Evolutionary conservation across 2,113 vertebrate species (phyloP).

Genomic region (Cyanoliseus patagonus): DNA sequence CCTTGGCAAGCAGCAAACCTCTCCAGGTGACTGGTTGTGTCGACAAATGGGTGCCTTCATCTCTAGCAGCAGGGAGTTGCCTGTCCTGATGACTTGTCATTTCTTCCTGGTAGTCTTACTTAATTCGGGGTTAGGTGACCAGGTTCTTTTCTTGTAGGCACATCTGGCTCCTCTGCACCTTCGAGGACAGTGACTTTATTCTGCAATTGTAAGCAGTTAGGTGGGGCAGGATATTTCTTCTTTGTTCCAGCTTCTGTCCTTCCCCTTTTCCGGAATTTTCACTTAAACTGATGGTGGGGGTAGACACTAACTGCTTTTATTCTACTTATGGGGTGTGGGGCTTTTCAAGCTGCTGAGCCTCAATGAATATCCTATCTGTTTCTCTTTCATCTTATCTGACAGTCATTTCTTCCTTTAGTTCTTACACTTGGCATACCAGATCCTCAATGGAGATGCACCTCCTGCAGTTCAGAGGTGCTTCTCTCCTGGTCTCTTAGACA

Average conservation of each 20-base stretch:
- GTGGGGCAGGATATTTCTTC: not conserved
- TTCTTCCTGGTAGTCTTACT: not conserved
- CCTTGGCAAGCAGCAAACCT: not conserved
- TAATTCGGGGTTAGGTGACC: not conserved
- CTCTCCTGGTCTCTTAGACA: not conserved
- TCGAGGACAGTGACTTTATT: not conserved
- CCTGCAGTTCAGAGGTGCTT: not conserved
- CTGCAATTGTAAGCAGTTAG: not conserved
- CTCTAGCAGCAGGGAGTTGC: not conserved
- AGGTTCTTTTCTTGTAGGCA: not conserved
- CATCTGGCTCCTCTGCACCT: not conserved
- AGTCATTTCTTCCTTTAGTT: not conserved
- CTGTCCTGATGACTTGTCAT: not conserved
- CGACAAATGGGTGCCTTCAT: not conserved
- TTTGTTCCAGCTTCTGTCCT: not conserved
- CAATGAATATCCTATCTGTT: not conserved
- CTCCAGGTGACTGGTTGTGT: not conserved
- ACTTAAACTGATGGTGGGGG: not conserved
- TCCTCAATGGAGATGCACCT: not conserved
- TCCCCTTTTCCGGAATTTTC: not conserved
- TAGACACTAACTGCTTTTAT: rapidly evolving
- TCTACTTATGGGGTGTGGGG: not conserved
- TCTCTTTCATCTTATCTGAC: not conserved
- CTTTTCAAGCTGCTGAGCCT: not conserved
- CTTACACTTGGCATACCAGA: rapidly evolving